phyloP scores from a whole-genome alignment of 2,113 vertebrate species.

The Protomyctophum bolini region DNA sequence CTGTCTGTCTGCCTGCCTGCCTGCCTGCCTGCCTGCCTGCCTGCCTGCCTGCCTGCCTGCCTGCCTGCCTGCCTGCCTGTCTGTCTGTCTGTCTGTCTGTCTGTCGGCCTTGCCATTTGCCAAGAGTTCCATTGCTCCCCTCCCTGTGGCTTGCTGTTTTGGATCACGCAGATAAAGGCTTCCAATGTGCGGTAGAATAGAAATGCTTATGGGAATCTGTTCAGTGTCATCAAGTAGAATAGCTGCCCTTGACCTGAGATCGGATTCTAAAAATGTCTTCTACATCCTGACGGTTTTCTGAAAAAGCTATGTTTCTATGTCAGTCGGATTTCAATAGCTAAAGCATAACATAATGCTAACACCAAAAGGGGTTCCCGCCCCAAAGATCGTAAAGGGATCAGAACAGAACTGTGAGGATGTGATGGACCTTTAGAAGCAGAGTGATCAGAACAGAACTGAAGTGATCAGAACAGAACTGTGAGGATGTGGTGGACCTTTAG shows the following conservation, averaged over 20 bases:
- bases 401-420: neutral
- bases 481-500: neutral
- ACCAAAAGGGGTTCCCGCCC: neutral
- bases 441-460: too few relatives aligned
- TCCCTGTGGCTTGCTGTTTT: constrained; percentile 13
- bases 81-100: neutral
- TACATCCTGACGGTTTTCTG: too few relatives aligned
- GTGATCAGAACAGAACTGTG: neutral
- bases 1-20: neutral
- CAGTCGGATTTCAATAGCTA: neutral
- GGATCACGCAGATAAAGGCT: constrained; percentile 8
- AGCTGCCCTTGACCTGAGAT: neutral
- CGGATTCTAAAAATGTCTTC: too few relatives aligned
- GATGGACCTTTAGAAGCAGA: neutral
- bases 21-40: neutral
- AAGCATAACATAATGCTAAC: neutral
- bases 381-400: too few relatives aligned
- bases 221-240: neutral
- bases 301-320: too few relatives aligned
- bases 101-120: neutral
- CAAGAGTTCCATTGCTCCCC: constrained; percentile 17
- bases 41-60: neutral
- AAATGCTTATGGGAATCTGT: neutral
- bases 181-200: neutral
- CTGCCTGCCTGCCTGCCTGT: neutral